phyloP scores from a whole-genome alignment of 2,888 invertebrate species.

The Pantelozetes paolii region DNA sequence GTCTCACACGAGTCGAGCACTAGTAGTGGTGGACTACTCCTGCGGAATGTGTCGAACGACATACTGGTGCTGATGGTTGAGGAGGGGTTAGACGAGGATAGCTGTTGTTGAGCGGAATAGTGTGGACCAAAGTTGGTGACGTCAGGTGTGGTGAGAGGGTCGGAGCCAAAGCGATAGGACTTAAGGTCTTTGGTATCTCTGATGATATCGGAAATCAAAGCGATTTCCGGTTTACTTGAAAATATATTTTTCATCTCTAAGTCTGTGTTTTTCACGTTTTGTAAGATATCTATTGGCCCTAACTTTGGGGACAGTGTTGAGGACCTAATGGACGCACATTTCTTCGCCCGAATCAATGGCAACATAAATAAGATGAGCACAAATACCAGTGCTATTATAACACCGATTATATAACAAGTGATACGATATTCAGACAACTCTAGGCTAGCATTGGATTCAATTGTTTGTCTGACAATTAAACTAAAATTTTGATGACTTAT shows the following conservation, averaged over 20 bases:
- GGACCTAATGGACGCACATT: background rate
- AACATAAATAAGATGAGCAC: background rate
- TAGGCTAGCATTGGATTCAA: background rate
- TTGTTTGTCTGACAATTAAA: background rate
- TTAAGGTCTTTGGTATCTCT: background rate
- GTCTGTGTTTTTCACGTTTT: background rate
- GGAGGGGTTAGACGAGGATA: background rate
- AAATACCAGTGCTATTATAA: background rate
- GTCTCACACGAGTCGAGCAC: background rate
- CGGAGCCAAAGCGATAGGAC: background rate
- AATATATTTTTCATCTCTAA: slow-evolving; percentile 3
- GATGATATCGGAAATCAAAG: slow-evolving; percentile 15
- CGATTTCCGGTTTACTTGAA: slow-evolving; percentile 19
- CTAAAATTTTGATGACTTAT: slow-evolving; percentile 28
- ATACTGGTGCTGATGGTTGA: background rate
- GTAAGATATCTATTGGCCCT: background rate
- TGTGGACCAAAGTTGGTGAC: background rate
- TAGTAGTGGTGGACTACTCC: background rate
- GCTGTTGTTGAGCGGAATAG: background rate
- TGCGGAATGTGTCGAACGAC: slow-evolving; percentile 15
- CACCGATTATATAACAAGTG: background rate
- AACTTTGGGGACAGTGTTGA: slow-evolving; percentile 1
- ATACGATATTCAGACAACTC: background rate
- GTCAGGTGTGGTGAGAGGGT: background rate
- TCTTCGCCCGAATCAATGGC: slow-evolving; percentile 1